Evolutionary conservation across 2,888 invertebrate genomes (phyloP), one percentile per base, ranked within the genome.

Genomic region (Charanyca ferruginea): DNA sequence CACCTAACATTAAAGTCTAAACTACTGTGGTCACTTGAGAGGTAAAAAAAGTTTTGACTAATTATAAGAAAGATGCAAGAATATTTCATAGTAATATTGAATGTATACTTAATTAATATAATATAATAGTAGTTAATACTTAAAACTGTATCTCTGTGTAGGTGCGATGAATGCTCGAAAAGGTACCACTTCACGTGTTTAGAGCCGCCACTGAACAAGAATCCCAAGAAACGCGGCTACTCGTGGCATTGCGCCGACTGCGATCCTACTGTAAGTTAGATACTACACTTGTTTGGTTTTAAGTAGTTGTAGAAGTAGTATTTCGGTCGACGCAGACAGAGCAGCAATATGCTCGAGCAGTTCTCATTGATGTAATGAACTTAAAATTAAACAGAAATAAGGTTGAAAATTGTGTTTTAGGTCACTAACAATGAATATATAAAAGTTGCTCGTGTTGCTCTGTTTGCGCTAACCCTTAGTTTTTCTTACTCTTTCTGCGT

Each of bases 241-340:
- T 98, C 98, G 16, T 99, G 99, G 99, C 98, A 98, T 92, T 99
- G 99, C 93, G 98, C 98, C 57, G 98, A 98, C 91, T 99, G 99
- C 96, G 99, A 99, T 96, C 98, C 98, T 68, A 98, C 98, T 85
- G 98, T 98, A 91, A 96, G 96, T 96, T 51, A 28, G 23, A 45
- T 32, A 16, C 47, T 53, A 23, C 23, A 52, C 41, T 49, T 70
- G 45, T 62, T 25, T 62, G 41, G 5, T 48, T 16, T 44, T 62
- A 18, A 23, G 44, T 66, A 66, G 42, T n/a, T 28, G 5, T 48
- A 23, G 25, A 48, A 28, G 22, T 13, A 45, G 16, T 38, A 16
- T 16, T 32, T 11, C 32, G 32, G 11, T 9, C 3, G 11, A 1
- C 3, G 28, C 28, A 28, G 3, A 28, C 28, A 28, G 28, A 28